These are phyloP conservation scores for Loriculus beryllinus DNA, from an alignment of 2,797 vertebrate species.

Conservation along the genomic window DNA sequence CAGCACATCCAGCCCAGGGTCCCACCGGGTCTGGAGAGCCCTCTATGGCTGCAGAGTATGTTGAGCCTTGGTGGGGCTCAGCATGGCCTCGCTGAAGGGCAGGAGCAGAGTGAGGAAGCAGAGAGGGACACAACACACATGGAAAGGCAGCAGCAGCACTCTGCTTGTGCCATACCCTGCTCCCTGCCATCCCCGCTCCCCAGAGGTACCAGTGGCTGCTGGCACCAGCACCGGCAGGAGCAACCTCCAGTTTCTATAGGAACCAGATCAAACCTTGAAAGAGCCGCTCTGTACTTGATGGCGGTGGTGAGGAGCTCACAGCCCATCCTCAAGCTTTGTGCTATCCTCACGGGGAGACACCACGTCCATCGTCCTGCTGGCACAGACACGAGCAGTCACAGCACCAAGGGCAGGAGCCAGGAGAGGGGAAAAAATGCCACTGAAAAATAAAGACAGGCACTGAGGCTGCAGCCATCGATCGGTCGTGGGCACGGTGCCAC, in stretches of 20 bases:
- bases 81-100: accelerated
- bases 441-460: conserved; percentile 2
- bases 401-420: not conserved
- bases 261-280: conserved; percentile 17
- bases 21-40: accelerated
- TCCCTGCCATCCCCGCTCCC: not conserved
- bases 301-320: not conserved
- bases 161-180: accelerated
- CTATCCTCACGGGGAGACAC: not conserved
- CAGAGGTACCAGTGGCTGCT: not conserved
- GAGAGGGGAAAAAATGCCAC: not conserved
- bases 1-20: accelerated
- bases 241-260: conserved; percentile 32
- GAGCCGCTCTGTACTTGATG: not conserved
- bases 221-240: not conserved
- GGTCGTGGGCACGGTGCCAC: not conserved
- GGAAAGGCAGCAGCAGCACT: not conserved
- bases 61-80: not conserved
- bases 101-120: accelerated
- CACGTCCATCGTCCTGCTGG: not conserved
- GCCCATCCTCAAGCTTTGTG: not conserved
- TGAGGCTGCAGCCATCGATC: not conserved
- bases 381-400: not conserved
- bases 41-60: accelerated
- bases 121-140: accelerated